Percentiles rank a stretch among this genome's conserved stretches.
Conservation (phyloP, 2,888 invertebrate species). For the Macropis europaea region DNA sequence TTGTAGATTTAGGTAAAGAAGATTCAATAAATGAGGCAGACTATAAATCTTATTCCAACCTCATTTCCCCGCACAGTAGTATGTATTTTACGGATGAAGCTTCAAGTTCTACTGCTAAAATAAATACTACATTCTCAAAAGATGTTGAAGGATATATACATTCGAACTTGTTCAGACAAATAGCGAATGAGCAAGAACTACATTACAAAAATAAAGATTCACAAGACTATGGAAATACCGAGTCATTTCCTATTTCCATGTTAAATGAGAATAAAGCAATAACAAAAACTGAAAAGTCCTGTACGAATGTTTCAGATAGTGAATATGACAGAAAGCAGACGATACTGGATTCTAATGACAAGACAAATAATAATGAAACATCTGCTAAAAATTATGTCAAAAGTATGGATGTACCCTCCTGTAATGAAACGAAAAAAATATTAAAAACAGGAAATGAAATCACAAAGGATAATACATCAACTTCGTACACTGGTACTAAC, state of each 20-base stretch:
- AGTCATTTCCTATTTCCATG: background rate
- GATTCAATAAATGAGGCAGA: background rate
- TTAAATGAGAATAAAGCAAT: background rate
- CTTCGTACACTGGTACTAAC: background rate
- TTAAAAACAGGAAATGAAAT: background rate
- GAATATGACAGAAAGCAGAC: background rate
- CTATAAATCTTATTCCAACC: constrained; percentile 40
- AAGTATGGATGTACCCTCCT: background rate
- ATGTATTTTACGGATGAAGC: constrained; percentile 58
- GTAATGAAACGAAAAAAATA: background rate
- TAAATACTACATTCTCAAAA: background rate
- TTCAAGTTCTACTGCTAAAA: constrained; percentile 38
- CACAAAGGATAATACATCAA: background rate
- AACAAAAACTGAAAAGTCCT: background rate
- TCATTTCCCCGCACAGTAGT: constrained; percentile 55
- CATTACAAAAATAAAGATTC: background rate
- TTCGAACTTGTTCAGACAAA: background rate
- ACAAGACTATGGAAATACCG: background rate
- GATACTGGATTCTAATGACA: background rate
- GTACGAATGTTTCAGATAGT: background rate
- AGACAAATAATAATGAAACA: background rate
- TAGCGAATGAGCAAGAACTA: background rate
- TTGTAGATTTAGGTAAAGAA: background rate
- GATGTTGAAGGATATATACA: background rate
- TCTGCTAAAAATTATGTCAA: background rate